These are phyloP conservation scores for Pelobates fuscus DNA, from an alignment of 2,113 vertebrate genomes.

Conservation along the genomic window DNA sequence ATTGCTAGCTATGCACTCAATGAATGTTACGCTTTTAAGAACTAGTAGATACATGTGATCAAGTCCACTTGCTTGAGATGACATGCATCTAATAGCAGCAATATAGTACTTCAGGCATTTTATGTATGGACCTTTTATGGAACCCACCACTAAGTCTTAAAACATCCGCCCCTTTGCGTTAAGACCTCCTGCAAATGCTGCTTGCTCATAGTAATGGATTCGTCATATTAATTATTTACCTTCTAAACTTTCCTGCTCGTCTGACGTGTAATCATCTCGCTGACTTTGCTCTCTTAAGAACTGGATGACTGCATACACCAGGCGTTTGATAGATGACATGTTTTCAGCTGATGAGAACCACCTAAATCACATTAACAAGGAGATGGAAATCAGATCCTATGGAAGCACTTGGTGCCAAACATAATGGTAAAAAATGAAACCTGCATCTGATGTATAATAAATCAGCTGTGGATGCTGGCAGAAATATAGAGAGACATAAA, in stretches of 20 bases:
- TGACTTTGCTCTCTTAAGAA: conserved; percentile 95
- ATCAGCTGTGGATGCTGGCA: too few species aligned
- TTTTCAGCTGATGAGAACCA: conserved; percentile 57
- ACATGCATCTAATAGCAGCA: too few species aligned
- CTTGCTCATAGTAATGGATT: conserved; percentile 5
- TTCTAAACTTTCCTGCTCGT: conserved; percentile 97
- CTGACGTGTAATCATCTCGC: conserved; percentile 84
- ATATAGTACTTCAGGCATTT: too few species aligned
- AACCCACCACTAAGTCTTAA: not conserved
- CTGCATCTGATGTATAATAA: too few species aligned
- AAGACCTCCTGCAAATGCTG: not conserved
- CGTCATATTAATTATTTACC: conserved; percentile 67
- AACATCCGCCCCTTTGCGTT: not conserved
- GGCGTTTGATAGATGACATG: conserved; percentile 92
- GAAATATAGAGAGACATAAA: too few species aligned
- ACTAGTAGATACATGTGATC: too few species aligned
- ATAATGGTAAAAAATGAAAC: conserved; percentile 11
- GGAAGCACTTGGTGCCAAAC: conserved; percentile 5
- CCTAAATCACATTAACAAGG: conserved; percentile 57
- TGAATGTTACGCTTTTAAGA: too few species aligned
- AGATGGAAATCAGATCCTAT: conserved; percentile 19
- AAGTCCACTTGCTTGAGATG: too few species aligned
- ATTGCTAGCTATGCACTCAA: too few species aligned
- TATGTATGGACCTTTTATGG: conserved; percentile 25
- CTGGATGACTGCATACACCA: conserved; percentile 93